A percentile compares a stretch with the other conserved stretches of the same genome.
Evolutionary conservation across 2,113 vertebrate species (phyloP).

Genomic region (Catharus minimus): DNA sequence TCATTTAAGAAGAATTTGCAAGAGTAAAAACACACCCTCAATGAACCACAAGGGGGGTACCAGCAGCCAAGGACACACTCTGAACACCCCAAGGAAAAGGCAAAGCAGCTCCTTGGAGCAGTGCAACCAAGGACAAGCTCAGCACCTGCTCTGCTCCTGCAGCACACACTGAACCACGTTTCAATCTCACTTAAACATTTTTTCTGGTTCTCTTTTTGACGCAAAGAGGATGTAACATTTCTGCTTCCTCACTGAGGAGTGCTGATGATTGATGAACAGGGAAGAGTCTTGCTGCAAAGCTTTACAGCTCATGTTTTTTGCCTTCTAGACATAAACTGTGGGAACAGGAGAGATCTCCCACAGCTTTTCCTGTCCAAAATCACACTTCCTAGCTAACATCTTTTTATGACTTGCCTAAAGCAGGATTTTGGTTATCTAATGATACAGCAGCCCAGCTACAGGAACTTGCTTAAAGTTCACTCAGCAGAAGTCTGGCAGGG

Average conservation of each 20-base stretch:
- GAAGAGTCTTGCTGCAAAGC: neutral
- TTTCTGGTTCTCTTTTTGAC: neutral
- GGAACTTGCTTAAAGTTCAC: neutral
- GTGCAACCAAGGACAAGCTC: neutral
- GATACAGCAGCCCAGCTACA: neutral
- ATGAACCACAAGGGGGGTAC: neutral
- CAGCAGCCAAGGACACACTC: neutral
- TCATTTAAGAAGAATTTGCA: neutral
- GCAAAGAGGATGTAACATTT: neutral
- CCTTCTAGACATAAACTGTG: neutral
- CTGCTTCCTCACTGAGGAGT: neutral
- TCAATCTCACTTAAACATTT: neutral
- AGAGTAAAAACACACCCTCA: neutral
- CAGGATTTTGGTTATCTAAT: neutral
- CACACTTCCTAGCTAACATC: neutral
- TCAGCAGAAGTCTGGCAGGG: neutral
- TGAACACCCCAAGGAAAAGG: neutral
- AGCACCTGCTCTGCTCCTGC: neutral
- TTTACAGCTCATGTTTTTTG: neutral
- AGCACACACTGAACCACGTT: rapidly evolving
- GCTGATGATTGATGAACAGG: neutral
- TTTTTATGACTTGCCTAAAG: neutral
- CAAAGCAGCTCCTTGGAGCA: neutral
- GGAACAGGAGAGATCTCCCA: neutral
- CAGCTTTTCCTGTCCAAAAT: neutral